Conservation (phyloP, 2,797 vertebrate species). For the Mionectes olivaceus region DNA sequence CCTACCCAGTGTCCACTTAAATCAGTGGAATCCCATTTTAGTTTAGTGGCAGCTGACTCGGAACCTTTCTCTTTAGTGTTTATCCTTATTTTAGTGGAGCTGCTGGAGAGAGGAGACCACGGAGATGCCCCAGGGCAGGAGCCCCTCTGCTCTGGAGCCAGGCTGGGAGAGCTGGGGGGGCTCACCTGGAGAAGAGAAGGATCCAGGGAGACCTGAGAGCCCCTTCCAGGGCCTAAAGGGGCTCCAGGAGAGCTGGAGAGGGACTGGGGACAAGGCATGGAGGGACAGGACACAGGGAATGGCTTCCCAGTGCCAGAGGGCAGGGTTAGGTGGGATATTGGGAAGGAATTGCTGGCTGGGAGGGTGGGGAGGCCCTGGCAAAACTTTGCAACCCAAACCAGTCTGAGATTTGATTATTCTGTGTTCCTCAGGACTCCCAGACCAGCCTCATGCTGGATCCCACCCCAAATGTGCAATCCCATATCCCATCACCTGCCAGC, state of each 20-base stretch:
- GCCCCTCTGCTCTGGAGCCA: background rate
- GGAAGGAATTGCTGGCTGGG: background rate
- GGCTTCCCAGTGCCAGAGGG: background rate
- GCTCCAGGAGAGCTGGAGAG: background rate
- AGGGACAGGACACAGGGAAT: background rate
- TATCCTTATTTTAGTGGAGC: background rate
- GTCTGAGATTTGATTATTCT: background rate
- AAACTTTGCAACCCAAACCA: background rate
- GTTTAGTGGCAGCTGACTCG: background rate
- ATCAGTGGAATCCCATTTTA: background rate
- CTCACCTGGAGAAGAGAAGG: accelerated
- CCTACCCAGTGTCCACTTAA: accelerated
- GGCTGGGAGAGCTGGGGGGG: background rate
- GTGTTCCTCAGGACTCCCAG: background rate
- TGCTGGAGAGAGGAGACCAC: accelerated
- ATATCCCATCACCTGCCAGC: accelerated
- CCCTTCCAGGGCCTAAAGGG: accelerated
- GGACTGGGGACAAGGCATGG: background rate
- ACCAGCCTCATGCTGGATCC: background rate
- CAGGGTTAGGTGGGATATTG: background rate
- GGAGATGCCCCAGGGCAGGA: background rate
- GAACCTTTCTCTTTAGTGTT: accelerated
- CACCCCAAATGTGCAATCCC: accelerated
- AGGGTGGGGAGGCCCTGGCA: background rate
- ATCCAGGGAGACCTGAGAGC: background rate